These are phyloP conservation scores for Scalopus aquaticus DNA, from an alignment of 2,113 vertebrate genomes.

Conservation along the genomic window DNA sequence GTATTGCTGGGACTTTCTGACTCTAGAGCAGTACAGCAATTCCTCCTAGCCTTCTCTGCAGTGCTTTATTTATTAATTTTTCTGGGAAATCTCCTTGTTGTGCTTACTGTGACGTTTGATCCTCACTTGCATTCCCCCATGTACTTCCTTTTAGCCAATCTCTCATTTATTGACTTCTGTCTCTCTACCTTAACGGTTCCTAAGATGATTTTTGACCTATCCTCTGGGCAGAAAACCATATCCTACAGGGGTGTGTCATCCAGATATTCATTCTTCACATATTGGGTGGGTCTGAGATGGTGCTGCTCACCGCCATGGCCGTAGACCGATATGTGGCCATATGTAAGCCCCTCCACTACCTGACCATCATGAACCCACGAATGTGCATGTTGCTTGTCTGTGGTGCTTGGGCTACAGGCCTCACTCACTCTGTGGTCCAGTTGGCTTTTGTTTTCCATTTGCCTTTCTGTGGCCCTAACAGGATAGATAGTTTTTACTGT, in stretches of 20 bases:
- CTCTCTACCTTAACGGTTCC: slow-evolving; percentile 28
- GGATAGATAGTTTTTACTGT: neutral
- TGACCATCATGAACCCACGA: neutral
- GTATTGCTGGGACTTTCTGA: slow-evolving; percentile 59
- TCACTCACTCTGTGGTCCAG: neutral
- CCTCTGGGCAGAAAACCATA: neutral
- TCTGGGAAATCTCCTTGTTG: neutral
- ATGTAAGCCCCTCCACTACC: neutral
- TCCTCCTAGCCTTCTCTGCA: slow-evolving; percentile 30
- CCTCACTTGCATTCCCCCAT: slow-evolving; percentile 35
- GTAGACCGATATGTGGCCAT: neutral
- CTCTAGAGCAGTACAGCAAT: neutral
- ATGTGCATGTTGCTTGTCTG: neutral
- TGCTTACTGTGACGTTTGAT: neutral
- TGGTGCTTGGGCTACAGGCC: neutral
- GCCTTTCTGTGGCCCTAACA: neutral
- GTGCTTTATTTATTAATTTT: neutral
- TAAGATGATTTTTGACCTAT: slow-evolving; percentile 53
- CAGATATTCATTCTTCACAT: slow-evolving; percentile 45
- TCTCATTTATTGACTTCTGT: slow-evolving; percentile 52
- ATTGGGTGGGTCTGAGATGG: slow-evolving; percentile 16
- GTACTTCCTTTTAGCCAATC: slow-evolving; percentile 48
- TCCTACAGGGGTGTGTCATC: neutral
- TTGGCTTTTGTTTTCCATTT: neutral
- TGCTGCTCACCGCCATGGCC: slow-evolving; percentile 55